Evolutionary conservation across 2,888 invertebrate genomes (phyloP).

Genomic region (Spodoptera littoralis): DNA sequence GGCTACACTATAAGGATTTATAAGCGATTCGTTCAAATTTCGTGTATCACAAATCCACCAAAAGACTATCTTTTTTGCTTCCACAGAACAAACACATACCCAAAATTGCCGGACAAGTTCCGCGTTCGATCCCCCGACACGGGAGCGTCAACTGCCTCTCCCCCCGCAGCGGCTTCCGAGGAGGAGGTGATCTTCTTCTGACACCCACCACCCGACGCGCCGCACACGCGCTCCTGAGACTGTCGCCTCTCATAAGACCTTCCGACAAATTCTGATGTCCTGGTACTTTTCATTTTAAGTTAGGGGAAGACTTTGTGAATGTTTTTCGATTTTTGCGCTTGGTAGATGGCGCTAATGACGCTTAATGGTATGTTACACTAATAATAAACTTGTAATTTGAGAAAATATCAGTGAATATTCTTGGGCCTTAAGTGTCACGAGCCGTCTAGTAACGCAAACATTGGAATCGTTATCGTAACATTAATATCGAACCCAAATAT

Average conservation of each 20-base stretch:
- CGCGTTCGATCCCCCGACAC: constrained; percentile 88
- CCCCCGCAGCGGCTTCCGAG: constrained; percentile 70
- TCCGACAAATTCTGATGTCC: constrained; percentile 55
- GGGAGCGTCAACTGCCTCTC: constrained; percentile 31
- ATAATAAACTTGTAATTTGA: no score
- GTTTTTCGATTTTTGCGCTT: no score
- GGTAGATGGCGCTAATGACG: no score
- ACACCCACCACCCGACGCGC: constrained; percentile 75
- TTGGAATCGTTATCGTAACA: no score
- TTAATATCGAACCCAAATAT: no score
- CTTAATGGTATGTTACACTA: no score
- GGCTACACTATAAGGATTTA: no score
- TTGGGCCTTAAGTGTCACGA: no score
- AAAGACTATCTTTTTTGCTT: neutral
- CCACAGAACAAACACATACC: constrained; percentile 91
- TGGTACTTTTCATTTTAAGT: constrained; percentile 38
- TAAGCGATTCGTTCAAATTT: neutral
- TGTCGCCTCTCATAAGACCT: constrained; percentile 80
- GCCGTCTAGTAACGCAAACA: no score
- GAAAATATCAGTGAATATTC: no score
- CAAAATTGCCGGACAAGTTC: constrained; percentile 92
- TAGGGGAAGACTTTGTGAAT: no score
- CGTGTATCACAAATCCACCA: neutral
- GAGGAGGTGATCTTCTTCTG: constrained; percentile 92
- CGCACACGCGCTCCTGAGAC: constrained; percentile 79